These are phyloP conservation scores for Oreonectes daqikongensis DNA, from an alignment of 2,797 vertebrate genomes.

Conservation along the genomic window DNA sequence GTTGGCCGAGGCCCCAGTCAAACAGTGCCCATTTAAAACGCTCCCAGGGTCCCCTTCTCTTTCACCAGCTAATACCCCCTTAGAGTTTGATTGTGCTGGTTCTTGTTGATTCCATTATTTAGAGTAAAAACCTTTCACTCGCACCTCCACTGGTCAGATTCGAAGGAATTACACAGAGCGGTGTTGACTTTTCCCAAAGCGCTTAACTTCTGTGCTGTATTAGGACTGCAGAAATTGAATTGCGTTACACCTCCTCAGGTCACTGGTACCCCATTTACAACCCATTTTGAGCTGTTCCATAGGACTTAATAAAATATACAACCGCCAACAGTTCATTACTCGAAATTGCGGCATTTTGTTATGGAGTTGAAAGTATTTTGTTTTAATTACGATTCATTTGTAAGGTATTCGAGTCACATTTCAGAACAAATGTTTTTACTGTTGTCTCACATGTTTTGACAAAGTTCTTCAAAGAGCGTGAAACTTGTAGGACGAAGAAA, in stretches of 20 bases:
- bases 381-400: conserved; percentile 34
- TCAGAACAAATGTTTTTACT: conserved; percentile 48
- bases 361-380: not conserved
- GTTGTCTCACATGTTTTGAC: conserved; percentile 28
- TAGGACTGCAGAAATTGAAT: conserved; percentile 30
- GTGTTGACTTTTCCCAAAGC: conserved; percentile 82
- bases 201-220: conserved; percentile 66
- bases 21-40: conserved; percentile 68
- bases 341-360: conserved; percentile 33
- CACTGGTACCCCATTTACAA: conserved; percentile 33
- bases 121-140: conserved; percentile 56
- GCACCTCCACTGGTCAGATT: conserved; percentile 61
- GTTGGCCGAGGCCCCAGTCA: conserved; percentile 67
- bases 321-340: conserved; percentile 40
- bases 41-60: conserved; percentile 54
- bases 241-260: conserved; percentile 22
- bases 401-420: conserved; percentile 20
- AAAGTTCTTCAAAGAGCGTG: not conserved
- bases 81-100: conserved; percentile 56
- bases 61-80: conserved; percentile 60
- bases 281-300: conserved; percentile 19
- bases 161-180: conserved; percentile 65
- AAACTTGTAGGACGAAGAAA: not conserved
- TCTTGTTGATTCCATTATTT: conserved; percentile 72
- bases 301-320: not conserved